These are phyloP conservation scores for Emydura subglobosa DNA, from an alignment of 2,113 vertebrate genomes.

Conservation along the genomic window DNA sequence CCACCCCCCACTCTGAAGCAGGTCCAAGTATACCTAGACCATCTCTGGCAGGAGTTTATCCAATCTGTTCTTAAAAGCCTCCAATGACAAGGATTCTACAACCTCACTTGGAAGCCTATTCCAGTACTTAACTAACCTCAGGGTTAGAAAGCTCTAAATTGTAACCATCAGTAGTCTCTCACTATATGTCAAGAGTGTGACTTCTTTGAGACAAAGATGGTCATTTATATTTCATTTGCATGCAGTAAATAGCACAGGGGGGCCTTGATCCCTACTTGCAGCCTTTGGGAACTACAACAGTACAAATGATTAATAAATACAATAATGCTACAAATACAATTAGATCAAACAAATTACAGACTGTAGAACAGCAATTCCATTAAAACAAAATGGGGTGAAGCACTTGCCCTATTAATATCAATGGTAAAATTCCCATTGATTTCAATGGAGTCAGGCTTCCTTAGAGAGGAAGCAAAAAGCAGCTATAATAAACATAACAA, in stretches of 20 bases:
- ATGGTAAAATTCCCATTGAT: neutral
- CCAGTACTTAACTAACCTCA: too few species aligned
- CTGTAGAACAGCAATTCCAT: neutral
- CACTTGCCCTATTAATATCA: neutral
- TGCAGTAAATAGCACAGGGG: neutral
- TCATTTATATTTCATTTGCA: neutral
- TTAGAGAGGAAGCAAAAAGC: too few species aligned
- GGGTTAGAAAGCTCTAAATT: neutral
- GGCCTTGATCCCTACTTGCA: neutral
- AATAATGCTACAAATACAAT: neutral
- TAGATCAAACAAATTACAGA: neutral
- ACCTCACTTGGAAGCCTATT: too few species aligned
- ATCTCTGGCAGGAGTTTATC: too few species aligned
- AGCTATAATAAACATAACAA: too few species aligned
- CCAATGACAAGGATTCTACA: too few species aligned
- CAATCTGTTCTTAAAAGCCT: too few species aligned
- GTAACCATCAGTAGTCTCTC: neutral
- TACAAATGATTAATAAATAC: neutral
- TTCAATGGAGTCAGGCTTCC: neutral
- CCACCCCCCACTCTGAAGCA: too few species aligned
- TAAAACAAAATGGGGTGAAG: neutral
- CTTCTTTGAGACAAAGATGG: neutral
- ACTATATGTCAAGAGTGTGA: neutral
- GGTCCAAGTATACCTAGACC: too few species aligned
- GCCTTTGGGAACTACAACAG: neutral